These are phyloP conservation scores for Umimayanthus kanabou DNA, from an alignment of 92 coral and sea anemone genomes.

Conservation along the genomic window DNA sequence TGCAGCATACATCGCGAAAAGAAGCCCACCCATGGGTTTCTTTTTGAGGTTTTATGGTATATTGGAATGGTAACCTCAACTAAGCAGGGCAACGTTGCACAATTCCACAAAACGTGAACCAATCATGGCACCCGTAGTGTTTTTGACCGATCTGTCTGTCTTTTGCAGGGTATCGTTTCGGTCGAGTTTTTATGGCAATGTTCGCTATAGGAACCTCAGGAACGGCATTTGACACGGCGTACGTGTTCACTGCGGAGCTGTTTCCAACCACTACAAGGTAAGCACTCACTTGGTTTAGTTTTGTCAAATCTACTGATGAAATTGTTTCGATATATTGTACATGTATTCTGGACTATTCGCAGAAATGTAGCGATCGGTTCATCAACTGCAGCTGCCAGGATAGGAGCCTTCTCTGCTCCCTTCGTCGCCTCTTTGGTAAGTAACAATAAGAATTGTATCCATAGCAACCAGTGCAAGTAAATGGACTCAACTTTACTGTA, in stretches of 20 bases:
- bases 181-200: conserved; percentile 46
- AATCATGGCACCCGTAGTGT: too few species aligned
- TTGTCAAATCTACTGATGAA: too few species aligned
- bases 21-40: too few species aligned
- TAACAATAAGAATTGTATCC: neutral
- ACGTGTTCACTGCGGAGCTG: conserved; percentile 54
- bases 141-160: too few species aligned
- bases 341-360: neutral
- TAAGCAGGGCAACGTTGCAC: too few species aligned
- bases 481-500: too few species aligned
- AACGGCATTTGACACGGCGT: conserved; percentile 28
- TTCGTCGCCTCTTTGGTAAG: conserved; percentile 17
- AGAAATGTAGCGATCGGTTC: conserved; percentile 17
- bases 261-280: conserved; percentile 58
- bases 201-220: conserved; percentile 26
- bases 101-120: too few species aligned
- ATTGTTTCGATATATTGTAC: too few species aligned
- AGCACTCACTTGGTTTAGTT: neutral
- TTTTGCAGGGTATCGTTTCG: conserved; percentile 45
- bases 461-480: neutral
- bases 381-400: conserved; percentile 30
- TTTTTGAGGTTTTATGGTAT: too few species aligned
- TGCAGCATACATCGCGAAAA: too few species aligned
- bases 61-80: too few species aligned
- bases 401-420: conserved; percentile 27